These are phyloP conservation scores for Phainopepla nitens DNA, from an alignment of 2,113 vertebrate genomes.

Conservation along the genomic window DNA sequence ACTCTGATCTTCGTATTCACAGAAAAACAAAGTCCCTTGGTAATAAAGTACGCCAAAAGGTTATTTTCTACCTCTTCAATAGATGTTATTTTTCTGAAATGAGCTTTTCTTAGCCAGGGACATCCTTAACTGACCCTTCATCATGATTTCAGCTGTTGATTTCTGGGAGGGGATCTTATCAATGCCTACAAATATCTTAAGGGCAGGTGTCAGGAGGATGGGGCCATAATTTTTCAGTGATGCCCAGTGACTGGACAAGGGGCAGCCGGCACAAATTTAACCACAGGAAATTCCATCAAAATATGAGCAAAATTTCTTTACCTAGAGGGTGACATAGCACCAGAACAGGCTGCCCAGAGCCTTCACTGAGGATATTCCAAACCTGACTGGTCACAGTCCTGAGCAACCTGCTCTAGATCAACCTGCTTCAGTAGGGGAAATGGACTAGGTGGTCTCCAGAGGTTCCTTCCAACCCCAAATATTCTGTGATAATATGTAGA, in stretches of 20 bases:
- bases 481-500: background rate
- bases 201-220: too few relatives aligned
- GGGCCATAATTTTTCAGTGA: background rate
- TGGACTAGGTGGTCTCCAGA: background rate
- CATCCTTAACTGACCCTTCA: background rate
- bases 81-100: background rate
- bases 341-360: background rate
- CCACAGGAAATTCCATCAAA: background rate
- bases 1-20: background rate
- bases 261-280: background rate
- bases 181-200: background rate
- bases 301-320: background rate
- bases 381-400: background rate
- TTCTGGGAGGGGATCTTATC: background rate
- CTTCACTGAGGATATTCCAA: background rate
- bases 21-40: background rate
- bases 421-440: background rate
- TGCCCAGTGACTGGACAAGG: background rate
- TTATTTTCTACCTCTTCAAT: background rate
- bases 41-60: background rate
- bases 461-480: background rate
- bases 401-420: background rate
- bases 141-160: background rate
- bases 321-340: too few relatives aligned
- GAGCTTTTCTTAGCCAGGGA: background rate